Evolutionary conservation across 2,888 invertebrate species (phyloP), one percentile per base, ranked within the genome.

Genomic region (Phalera bucephala): DNA sequence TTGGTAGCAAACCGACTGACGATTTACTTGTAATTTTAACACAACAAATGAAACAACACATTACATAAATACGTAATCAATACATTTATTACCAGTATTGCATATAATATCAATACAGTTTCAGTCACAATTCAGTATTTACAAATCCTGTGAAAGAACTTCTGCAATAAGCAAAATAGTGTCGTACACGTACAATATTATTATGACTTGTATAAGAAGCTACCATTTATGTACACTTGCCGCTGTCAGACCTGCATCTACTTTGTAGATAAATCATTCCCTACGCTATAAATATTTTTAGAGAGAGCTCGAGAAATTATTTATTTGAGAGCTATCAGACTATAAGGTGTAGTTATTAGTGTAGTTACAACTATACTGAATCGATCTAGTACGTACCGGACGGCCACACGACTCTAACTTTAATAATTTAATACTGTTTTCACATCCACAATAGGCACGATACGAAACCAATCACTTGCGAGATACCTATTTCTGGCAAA

Each of bases 361-460:
- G n/a, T n/a, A n/a, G n/a, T n/a, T n/a, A n/a, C n/a, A n/a, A n/a
- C n/a, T n/a, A n/a, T n/a, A n/a, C n/a, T n/a, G n/a, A n/a, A n/a
- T n/a, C n/a, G n/a, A n/a, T n/a, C n/a, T n/a, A 32, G 31, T 38
- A 44, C 31, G 36, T 38, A 45, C 39, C 34, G 35, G 39, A 39
- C 36, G 15, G 37, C 39, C 30, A 14, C 30, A 20, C 30, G 34
- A 19, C 33, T 40, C 51, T 43, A 50, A 51, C 50, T 46, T 50
- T 46, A 64, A 61, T 61, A 68, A 66, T 59, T 69, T 72, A 72
- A 67, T 69, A 75, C 72, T 72, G 65, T 50, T 60, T n/a, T 39
- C 46, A 44, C 51, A 63, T 61, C 56, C 56, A 62, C 59, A 52
- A 56, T 52, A 56, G 38, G 55, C 48, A 56, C 48, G 42, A 45